Conservation (phyloP, 53 echinoderm and acorn worm genomes). For the Hippasteria phrygiana region DNA sequence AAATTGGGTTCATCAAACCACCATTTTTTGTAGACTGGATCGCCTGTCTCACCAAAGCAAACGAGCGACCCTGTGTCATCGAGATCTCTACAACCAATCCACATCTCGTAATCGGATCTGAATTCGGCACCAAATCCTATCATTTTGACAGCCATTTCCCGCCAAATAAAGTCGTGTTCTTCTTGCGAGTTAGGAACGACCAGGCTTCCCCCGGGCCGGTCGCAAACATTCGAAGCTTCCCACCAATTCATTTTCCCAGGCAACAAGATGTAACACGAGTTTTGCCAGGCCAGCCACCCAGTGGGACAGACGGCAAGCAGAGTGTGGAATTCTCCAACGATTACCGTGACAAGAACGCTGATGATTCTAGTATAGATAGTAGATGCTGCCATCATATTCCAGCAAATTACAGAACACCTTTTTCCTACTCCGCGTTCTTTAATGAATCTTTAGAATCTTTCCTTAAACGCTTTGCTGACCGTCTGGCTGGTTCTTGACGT, state of each 20-base stretch:
- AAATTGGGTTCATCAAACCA: neutral
- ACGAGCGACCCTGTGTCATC: neutral
- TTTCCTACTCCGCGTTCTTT: too few species aligned
- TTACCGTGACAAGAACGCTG: neutral
- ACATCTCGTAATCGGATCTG: neutral
- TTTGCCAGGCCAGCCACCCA: neutral
- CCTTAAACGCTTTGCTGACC: too few species aligned
- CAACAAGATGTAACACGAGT: conserved; percentile 1
- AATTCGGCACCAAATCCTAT: neutral
- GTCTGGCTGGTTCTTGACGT: too few species aligned
- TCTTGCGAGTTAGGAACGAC: neutral
- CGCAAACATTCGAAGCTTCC: conserved; percentile 1
- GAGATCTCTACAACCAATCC: neutral
- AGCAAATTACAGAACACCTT: too few species aligned
- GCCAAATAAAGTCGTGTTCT: conserved; percentile 17
- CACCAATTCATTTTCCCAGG: conserved; percentile 2
- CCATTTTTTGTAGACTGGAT: neutral
- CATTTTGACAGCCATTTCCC: neutral
- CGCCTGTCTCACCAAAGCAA: neutral
- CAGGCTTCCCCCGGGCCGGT: neutral
- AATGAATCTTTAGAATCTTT: too few species aligned
- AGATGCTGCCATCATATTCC: too few species aligned
- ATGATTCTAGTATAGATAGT: too few species aligned
- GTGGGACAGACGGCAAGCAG: conserved; percentile 3
- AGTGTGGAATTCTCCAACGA: neutral